Evolutionary conservation across 2,888 invertebrate genomes (phyloP).

Genomic region (Drosophila longiperda): DNA sequence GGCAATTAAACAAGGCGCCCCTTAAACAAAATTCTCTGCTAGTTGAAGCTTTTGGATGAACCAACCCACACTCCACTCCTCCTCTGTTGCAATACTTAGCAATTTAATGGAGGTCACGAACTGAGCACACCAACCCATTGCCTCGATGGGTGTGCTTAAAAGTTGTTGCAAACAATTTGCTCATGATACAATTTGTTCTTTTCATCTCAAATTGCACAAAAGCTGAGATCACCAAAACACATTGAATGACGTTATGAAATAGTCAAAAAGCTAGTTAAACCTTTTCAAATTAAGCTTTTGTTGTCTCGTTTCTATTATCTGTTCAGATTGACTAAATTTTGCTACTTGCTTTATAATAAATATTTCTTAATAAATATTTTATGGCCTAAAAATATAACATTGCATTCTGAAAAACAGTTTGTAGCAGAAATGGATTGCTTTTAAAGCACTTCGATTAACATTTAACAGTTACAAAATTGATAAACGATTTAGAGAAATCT

Average conservation of each 20-base stretch:
- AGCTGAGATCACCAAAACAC: conserved; percentile 17
- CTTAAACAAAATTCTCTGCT: conserved; percentile 4
- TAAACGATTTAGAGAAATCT: not conserved
- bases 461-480: not conserved
- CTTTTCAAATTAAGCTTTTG: conserved; percentile 3
- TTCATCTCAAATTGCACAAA: conserved; percentile 22
- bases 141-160: conserved; percentile 52
- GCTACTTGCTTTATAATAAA: not conserved
- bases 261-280: not conserved
- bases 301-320: not conserved
- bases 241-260: conserved; percentile 7
- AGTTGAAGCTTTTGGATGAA: conserved; percentile 9
- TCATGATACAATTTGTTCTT: conserved; percentile 47
- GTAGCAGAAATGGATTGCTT: not conserved
- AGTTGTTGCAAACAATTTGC: conserved; percentile 43
- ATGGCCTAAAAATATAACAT: not conserved
- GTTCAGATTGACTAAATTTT: not conserved
- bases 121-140: conserved; percentile 19
- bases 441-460: not conserved
- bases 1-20: conserved; percentile 56
- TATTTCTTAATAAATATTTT: not conserved
- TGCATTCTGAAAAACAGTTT: not conserved
- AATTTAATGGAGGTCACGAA: conserved; percentile 63
- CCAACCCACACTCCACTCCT: not conserved
- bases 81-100: conserved; percentile 7